Evolutionary conservation across 2,113 vertebrate species (phyloP).

Genomic region (Apteryx owenii): DNA sequence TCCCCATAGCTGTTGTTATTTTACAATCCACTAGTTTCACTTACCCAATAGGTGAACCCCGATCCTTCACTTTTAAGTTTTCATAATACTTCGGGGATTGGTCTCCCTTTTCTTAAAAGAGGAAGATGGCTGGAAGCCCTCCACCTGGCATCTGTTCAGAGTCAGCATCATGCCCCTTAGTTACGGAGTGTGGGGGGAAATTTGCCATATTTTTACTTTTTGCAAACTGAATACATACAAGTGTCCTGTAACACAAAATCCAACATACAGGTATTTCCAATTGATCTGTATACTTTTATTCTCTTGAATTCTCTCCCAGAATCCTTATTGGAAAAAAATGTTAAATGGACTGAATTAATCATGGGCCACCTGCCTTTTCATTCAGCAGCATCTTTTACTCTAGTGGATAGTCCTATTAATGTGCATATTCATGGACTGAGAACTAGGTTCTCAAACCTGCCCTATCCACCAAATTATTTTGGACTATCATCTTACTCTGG

Average conservation of each 20-base stretch:
- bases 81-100: neutral
- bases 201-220: neutral
- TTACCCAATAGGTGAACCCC: neutral
- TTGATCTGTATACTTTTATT: neutral
- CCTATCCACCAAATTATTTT: neutral
- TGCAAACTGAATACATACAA: neutral
- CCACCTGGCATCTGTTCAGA: neutral
- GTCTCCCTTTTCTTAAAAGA: neutral
- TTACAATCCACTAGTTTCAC: neutral
- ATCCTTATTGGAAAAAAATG: neutral
- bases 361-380: neutral
- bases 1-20: neutral
- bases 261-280: neutral
- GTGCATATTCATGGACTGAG: neutral
- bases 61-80: neutral
- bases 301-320: neutral
- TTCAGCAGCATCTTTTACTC: neutral
- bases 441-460: neutral
- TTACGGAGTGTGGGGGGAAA: neutral
- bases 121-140: neutral
- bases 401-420: neutral
- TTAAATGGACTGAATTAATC: conserved; percentile 4
- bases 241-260: neutral
- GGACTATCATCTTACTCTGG: neutral
- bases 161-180: neutral